Conservation (phyloP, 1,140 invertebrate genomes). For the Cydia strobilella region DNA sequence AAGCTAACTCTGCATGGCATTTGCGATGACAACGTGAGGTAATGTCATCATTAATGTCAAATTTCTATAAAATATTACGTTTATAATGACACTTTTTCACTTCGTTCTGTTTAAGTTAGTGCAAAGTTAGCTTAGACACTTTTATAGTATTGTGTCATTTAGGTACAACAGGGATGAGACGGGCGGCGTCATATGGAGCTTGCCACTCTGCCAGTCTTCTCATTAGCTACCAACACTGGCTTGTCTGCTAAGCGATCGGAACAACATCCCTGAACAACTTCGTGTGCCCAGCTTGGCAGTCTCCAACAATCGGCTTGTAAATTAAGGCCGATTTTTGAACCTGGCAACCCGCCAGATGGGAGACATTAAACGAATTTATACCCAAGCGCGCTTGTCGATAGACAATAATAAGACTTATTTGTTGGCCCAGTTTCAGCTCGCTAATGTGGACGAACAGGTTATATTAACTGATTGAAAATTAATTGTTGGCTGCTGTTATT, state of each 20-base stretch:
- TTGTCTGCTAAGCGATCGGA: constrained; percentile 2
- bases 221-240: too few species aligned
- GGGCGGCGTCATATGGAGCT: too few species aligned
- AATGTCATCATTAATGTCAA: too few species aligned
- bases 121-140: too few species aligned
- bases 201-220: too few species aligned
- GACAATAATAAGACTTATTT: constrained; percentile 30
- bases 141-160: too few species aligned
- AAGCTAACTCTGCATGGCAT: too few species aligned
- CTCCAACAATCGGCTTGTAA: constrained; percentile 51
- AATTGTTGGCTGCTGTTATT: background rate
- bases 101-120: too few species aligned
- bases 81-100: too few species aligned
- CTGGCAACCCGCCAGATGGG: constrained; percentile 53
- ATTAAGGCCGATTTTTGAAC: constrained; percentile 55
- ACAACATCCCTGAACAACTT: constrained; percentile 38
- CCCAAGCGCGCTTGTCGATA: constrained; percentile 34
- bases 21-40: too few species aligned
- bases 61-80: too few species aligned
- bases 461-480: constrained; percentile 20
- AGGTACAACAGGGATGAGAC: too few species aligned
- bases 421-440: constrained; percentile 26
- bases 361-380: constrained; percentile 44
- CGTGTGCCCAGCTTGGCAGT: constrained; percentile 50
- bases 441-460: constrained; percentile 13